These are phyloP conservation scores for Platyscapa corneri DNA, from an alignment of 1,140 invertebrate genomes.

Conservation along the genomic window DNA sequence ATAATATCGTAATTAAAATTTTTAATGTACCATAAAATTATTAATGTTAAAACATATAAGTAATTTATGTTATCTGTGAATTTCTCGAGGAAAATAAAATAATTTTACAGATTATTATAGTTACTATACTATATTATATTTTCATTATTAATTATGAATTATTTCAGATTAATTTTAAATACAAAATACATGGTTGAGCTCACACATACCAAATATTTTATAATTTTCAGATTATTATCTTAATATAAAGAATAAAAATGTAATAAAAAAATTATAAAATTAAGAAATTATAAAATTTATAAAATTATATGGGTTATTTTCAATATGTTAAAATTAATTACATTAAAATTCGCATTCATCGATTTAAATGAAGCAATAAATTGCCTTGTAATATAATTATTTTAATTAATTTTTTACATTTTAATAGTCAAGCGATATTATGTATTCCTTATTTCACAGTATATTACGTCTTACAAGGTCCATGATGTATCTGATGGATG, in stretches of 20 bases:
- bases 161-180: too few relatives aligned
- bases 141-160: too few relatives aligned
- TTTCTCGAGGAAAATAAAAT: too few relatives aligned
- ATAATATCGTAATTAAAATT: too few relatives aligned
- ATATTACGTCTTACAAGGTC: constrained; percentile 36
- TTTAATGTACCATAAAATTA: too few relatives aligned
- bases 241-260: background rate
- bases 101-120: too few relatives aligned
- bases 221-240: background rate
- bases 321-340: background rate
- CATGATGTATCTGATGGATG: constrained; percentile 48
- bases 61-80: too few relatives aligned
- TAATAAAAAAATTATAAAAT: too few relatives aligned
- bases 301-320: background rate
- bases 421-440: background rate
- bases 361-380: background rate
- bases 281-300: too few relatives aligned
- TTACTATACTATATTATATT: too few relatives aligned
- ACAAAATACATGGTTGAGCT: too few relatives aligned
- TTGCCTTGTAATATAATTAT: background rate
- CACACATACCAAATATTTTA: background rate
- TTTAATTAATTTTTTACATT: background rate
- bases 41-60: too few relatives aligned
- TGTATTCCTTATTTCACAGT: background rate
- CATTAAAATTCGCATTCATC: background rate